Evolutionary conservation across 2,888 invertebrate genomes (phyloP), one percentile per base, ranked within the genome.

Genomic region (Griposia aprilina): DNA sequence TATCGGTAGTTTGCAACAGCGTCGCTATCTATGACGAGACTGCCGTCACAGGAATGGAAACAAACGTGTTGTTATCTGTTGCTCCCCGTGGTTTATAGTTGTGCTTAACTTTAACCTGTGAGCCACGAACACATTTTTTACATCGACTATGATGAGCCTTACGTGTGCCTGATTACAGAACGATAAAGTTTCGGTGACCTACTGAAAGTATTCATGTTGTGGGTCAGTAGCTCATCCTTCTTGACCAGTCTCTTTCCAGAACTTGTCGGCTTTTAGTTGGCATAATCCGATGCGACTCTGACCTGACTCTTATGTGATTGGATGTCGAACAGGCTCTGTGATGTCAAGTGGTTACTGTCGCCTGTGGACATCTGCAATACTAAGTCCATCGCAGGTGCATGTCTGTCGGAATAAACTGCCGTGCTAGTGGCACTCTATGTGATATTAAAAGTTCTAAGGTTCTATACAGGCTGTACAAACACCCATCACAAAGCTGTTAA

Each of bases 161-260:
- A 30, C 62, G 20, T 52, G 30, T 30, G 1, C 30, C 48, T 55
- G 48, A 55, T 65, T 36, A 65, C 11, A 65, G 50, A 55, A 57
- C n/a, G 30, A n/a, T 17, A 2, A 7, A 23, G 48, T 66, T 41
- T 15, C 17, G 23, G 23, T 67, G 82, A 75, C 55, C 82, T 67
- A 67, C 52, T 81, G 57, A 81, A 50, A 67, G 20, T 50, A 5
- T 72, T 72, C 23, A 15, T 30, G 20, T 50, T 50, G 41, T 65
- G 15, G 57, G 72, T 65, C 15, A 52, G 45, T 17, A 10, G 50
- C 50, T 57, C 30, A 50, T 36, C 10, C 36, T 41, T 36, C 26
- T 50, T 17, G 26, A n/a, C 36, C 20, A 63, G 23, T 41, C 4
- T 41, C 26, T 50, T 69, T 6, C 26, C 4, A 36, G 13, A 71